Evolutionary conservation across 2,113 vertebrate genomes (phyloP).

Genomic region (Murina feae): DNA sequence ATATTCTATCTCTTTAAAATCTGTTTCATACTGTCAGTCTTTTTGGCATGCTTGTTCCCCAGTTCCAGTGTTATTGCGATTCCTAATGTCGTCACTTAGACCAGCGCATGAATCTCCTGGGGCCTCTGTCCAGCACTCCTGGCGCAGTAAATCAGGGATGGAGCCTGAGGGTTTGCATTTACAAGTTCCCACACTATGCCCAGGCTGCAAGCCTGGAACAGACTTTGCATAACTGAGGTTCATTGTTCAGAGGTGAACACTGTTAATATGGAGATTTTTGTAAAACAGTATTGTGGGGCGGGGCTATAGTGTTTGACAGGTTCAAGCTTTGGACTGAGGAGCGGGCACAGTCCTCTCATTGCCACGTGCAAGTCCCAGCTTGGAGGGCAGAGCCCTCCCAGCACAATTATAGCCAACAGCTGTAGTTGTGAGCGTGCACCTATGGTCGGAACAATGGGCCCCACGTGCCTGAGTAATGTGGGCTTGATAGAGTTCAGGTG

Average conservation of each 20-base stretch:
- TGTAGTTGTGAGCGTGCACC: too few relatives aligned
- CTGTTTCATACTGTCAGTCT: not conserved
- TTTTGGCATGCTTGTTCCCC: not conserved
- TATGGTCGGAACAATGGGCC: too few relatives aligned
- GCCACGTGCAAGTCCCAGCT: too few relatives aligned
- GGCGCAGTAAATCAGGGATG: not conserved
- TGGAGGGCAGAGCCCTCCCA: too few relatives aligned
- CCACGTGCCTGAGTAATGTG: too few relatives aligned
- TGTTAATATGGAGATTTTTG: not conserved
- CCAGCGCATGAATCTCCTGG: not conserved
- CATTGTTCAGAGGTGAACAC: not conserved
- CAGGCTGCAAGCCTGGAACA: not conserved
- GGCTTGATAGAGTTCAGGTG: too few relatives aligned
- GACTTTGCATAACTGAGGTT: not conserved
- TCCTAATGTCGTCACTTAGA: not conserved
- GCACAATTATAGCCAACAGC: too few relatives aligned
- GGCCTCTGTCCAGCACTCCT: not conserved
- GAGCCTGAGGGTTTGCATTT: not conserved
- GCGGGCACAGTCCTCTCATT: too few relatives aligned
- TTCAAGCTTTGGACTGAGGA: too few relatives aligned
- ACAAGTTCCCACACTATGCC: not conserved
- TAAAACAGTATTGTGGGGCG: not conserved
- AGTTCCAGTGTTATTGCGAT: not conserved
- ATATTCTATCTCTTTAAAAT: not conserved
- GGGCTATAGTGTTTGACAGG: too few relatives aligned